Evolutionary conservation across 2,888 invertebrate species (phyloP).

Genomic region (Eupithecia tripunctaria): DNA sequence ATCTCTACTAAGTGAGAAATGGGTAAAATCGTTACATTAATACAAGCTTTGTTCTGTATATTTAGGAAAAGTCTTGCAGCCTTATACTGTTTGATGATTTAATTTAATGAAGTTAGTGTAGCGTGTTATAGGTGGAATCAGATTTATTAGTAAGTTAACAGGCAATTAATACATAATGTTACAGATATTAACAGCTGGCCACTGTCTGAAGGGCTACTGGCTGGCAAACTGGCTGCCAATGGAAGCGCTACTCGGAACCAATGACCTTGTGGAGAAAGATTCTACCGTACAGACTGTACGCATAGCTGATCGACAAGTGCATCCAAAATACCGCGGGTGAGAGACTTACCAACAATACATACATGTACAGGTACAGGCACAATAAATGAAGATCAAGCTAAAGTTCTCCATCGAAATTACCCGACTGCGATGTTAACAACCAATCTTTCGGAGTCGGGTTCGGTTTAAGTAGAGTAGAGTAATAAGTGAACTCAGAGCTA

Average conservation of each 20-base stretch:
- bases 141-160: too few relatives aligned
- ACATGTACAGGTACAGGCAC: too few relatives aligned
- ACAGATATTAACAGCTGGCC: slow-evolving; percentile 70
- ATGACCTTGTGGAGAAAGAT: slow-evolving; percentile 65
- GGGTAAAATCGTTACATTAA: slow-evolving; percentile 57
- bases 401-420: too few relatives aligned
- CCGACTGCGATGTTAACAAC: too few relatives aligned
- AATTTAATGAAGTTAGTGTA: not conserved
- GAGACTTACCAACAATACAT: slow-evolving; percentile 5
- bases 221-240: slow-evolving; percentile 67
- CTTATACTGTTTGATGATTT: not conserved
- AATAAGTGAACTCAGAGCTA: too few relatives aligned
- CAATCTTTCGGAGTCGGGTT: too few relatives aligned
- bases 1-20: slow-evolving; percentile 69
- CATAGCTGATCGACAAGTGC: slow-evolving; percentile 65
- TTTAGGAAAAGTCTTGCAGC: not conserved
- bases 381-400: too few relatives aligned
- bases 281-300: slow-evolving; percentile 66
- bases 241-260: slow-evolving; percentile 76
- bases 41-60: not conserved
- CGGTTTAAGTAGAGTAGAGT: too few relatives aligned
- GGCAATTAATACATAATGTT: not conserved
- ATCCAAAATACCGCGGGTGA: slow-evolving; percentile 79
- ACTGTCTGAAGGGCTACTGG: slow-evolving; percentile 71
- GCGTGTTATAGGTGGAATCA: too few relatives aligned